These are phyloP conservation scores for Paedocypris micromegethes DNA, from an alignment of 2,797 vertebrate species.

Conservation along the genomic window DNA sequence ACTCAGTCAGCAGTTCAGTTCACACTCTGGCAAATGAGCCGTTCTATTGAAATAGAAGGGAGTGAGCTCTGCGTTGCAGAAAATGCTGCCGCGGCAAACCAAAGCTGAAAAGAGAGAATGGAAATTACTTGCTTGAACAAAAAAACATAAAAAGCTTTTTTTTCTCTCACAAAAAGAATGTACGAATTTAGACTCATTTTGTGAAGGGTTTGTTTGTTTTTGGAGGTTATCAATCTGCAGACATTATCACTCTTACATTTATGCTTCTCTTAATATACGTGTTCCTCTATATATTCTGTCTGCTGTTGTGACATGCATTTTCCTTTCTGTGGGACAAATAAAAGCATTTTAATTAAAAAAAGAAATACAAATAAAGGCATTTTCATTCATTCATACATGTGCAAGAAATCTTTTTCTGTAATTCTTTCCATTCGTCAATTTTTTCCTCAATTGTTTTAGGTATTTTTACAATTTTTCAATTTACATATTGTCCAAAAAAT, in stretches of 20 bases:
- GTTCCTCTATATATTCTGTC: no score
- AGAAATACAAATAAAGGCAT: no score
- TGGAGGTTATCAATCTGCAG: conserved; percentile 44
- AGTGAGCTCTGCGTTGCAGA: conserved; percentile 68
- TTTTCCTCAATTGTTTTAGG: no score
- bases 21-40: conserved; percentile 80
- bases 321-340: no score
- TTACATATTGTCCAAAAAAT: no score
- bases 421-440: no score
- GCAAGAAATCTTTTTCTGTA: no score
- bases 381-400: no score
- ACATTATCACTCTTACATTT: conserved; percentile 60
- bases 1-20: conserved; percentile 75
- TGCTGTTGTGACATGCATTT: no score
- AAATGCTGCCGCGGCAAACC: conserved; percentile 73
- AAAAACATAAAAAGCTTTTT: conserved; percentile 66
- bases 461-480: no score
- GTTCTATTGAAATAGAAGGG: conserved; percentile 80
- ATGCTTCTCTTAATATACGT: no score
- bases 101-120: conserved; percentile 56
- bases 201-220: conserved; percentile 59
- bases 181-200: conserved; percentile 69
- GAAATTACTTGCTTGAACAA: conserved; percentile 75
- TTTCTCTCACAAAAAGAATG: conserved; percentile 70
- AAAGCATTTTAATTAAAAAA: no score